Percentiles rank a stretch among this genome's conserved stretches.
Evolutionary conservation across 1,140 invertebrate species (phyloP).

Genomic region (Ceratina australensis): DNA sequence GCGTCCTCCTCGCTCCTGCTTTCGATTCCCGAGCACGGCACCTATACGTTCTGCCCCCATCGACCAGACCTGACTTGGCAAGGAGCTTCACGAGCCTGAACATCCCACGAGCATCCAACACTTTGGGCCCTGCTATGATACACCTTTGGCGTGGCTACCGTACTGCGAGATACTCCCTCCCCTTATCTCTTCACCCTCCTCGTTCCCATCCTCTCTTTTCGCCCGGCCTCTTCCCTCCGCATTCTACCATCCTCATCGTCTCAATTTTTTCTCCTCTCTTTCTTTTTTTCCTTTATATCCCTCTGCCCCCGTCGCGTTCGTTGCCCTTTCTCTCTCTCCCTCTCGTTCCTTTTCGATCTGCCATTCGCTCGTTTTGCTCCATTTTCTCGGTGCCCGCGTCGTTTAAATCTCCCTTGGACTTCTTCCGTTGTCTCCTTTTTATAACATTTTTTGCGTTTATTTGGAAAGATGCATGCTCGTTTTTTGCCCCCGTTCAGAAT

Average conservation of each 20-base stretch:
- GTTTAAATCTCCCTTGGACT: conserved; percentile 33
- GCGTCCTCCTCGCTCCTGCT: conserved; percentile 33
- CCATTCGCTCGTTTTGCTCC: background rate
- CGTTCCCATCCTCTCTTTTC: conserved; percentile 32
- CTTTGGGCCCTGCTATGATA: conserved; percentile 70
- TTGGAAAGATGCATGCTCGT: background rate
- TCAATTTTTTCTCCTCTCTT: conserved; percentile 32
- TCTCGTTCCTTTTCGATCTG: background rate
- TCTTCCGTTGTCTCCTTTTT: background rate
- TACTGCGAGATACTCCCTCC: conserved; percentile 62
- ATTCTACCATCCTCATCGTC: conserved; percentile 42
- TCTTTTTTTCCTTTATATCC: background rate
- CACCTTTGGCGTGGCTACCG: conserved; percentile 71
- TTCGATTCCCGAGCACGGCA: conserved; percentile 25
- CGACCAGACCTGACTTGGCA: conserved; percentile 28
- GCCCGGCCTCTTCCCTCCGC: conserved; percentile 36
- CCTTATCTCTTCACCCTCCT: conserved; percentile 43
- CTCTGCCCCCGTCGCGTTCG: background rate
- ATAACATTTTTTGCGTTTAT: background rate
- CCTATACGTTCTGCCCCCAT: conserved; percentile 26
- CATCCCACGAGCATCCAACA: conserved; percentile 67
- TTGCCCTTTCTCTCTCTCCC: background rate
- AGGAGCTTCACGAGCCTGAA: conserved; percentile 52
- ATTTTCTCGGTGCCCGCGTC: conserved; percentile 23
- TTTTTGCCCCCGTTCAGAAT: conserved; percentile 10